Evolutionary conservation across 2,797 vertebrate species (phyloP).

Genomic region (Onychomys arenicola): DNA sequence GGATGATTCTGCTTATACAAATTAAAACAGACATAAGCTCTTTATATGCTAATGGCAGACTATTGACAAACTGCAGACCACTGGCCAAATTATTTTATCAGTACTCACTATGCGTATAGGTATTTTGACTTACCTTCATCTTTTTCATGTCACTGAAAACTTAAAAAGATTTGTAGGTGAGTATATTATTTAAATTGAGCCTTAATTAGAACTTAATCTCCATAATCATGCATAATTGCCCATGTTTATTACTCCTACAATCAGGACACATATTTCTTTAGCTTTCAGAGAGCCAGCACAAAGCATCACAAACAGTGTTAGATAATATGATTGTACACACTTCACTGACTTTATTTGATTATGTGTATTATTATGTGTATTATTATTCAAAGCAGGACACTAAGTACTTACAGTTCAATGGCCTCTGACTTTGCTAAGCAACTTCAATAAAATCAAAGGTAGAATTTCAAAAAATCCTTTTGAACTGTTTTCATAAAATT

Average conservation of each 20-base stretch:
- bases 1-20: conserved; percentile 44
- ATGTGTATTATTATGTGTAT: conserved; percentile 78
- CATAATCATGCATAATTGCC: conserved; percentile 87
- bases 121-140: conserved; percentile 79
- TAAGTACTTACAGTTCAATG: conserved; percentile 75
- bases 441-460: conserved; percentile 66
- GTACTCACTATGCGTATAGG: conserved; percentile 59
- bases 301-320: conserved; percentile 80
- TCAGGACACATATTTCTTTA: conserved; percentile 84
- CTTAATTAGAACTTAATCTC: conserved; percentile 88
- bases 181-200: conserved; percentile 85
- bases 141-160: conserved; percentile 83
- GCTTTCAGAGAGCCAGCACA: conserved; percentile 81
- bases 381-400: conserved; percentile 82
- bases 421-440: conserved; percentile 78
- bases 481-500: conserved; percentile 59
- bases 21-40: neutral
- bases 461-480: conserved; percentile 48
- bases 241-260: conserved; percentile 85
- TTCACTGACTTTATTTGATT: conserved; percentile 85
- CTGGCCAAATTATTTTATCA: conserved; percentile 60
- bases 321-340: conserved; percentile 83
- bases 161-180: conserved; percentile 82
- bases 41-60: conserved; percentile 58
- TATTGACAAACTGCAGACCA: neutral